Evolutionary conservation across 1,140 invertebrate species (phyloP).

Genomic region (Meteorus sp.): DNA sequence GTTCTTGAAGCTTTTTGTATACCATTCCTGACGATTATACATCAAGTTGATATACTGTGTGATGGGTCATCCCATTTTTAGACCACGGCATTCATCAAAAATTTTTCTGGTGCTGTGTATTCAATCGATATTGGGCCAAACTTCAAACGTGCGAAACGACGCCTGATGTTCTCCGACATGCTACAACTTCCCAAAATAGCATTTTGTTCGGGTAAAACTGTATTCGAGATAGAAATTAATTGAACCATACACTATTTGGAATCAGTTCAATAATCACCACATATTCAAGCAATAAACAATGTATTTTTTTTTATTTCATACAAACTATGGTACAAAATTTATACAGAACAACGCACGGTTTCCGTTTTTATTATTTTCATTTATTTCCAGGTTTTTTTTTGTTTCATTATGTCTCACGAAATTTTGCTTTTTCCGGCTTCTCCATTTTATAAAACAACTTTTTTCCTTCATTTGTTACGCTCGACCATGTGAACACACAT

Average conservation of each 20-base stretch:
- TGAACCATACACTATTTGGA: too few species aligned
- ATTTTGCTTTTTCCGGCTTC: slow-evolving; percentile 34
- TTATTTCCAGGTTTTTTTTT: slow-evolving; percentile 36
- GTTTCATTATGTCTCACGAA: background rate
- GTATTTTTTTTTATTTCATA: slow-evolving; percentile 58
- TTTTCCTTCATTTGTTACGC: too few species aligned
- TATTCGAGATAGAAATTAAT: slow-evolving; percentile 34
- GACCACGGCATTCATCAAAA: slow-evolving; percentile 50
- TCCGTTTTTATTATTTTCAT: too few species aligned
- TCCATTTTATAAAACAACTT: too few species aligned
- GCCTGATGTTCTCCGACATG: background rate
- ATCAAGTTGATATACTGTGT: too few species aligned
- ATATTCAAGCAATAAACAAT: slow-evolving; percentile 61
- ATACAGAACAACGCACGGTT: slow-evolving; percentile 58
- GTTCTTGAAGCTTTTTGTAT: too few species aligned
- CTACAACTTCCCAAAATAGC: slow-evolving; percentile 36
- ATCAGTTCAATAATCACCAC: too few species aligned
- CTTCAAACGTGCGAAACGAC: slow-evolving; percentile 27
- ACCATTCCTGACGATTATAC: too few species aligned
- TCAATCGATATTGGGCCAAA: slow-evolving; percentile 55
- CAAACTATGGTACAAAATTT: slow-evolving; percentile 64
- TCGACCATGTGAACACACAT: too few species aligned
- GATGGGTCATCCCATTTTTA: too few species aligned
- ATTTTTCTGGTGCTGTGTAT: slow-evolving; percentile 55
- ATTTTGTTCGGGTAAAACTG: slow-evolving; percentile 37